phyloP scores from a whole-genome alignment of 2,113 vertebrate species.

The Isichthys henryi region DNA sequence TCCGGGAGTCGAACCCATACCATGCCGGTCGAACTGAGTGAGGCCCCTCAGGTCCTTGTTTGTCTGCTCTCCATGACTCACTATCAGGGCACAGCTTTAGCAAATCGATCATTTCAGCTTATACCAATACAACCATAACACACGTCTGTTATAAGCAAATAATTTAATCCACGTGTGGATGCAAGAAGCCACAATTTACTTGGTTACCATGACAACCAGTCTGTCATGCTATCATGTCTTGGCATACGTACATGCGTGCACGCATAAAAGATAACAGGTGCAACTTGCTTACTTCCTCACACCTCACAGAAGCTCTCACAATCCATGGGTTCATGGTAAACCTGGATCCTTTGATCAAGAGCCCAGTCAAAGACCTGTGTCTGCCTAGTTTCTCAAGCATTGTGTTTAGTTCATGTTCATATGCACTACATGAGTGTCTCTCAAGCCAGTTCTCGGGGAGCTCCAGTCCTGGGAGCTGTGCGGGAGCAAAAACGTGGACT shows the following conservation, averaged over 20 bases:
- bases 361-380: not conserved
- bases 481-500: not conserved
- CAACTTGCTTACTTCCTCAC: not conserved
- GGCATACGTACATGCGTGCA: not conserved
- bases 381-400: not conserved
- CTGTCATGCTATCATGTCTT: not conserved
- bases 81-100: not conserved
- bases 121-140: not conserved
- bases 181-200: not conserved
- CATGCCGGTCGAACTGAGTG: not conserved
- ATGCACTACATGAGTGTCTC: not conserved
- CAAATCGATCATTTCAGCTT: not conserved
- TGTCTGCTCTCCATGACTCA: not conserved
- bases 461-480: not conserved
- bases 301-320: not conserved
- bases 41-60: not conserved
- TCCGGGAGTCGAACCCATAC: not conserved
- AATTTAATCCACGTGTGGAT: not conserved
- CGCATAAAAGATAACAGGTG: not conserved
- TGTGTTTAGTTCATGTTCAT: not conserved
- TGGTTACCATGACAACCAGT: not conserved
- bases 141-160: not conserved
- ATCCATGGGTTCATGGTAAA: not conserved
- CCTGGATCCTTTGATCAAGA: not conserved
- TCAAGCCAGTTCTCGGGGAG: not conserved